Evolutionary conservation across 2,797 vertebrate species (phyloP), one percentile per base, ranked within the genome.

Genomic region (Mormyrops attenuatus): DNA sequence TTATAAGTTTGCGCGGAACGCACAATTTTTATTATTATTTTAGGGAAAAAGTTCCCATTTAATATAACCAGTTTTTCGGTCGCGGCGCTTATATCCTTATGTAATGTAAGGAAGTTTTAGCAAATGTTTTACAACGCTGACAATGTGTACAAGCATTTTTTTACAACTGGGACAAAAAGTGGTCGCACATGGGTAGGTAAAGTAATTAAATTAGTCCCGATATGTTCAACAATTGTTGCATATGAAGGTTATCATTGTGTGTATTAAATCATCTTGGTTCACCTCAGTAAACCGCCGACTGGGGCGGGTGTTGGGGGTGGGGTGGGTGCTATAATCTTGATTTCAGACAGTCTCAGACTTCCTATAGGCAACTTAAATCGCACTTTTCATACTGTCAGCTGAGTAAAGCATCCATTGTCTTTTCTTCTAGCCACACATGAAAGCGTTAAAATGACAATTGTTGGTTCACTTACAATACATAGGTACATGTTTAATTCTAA

Each of bases 311-410:
- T 17, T 44, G 53, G 87, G 53, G 87, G 57, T 50, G 87, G 86
- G 73, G 87, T 44, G 38, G 87, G 89, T 55, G 89, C 49, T 82
- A 66, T 87, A 86, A 87, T 89, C 63, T 26, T 47, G 69, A 82
- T 82, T 89, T 69, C 41, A 89, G 84, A 66, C 89, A 89, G 89
- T 66, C 52, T 85, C 60, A 50, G 89, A 89, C 89, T 87, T 89
- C 89, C 84, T 73, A 69, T 53, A 34, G 44, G n/a, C 89, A 86
- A 89, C 47, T 86, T 87, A 52, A 47, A 88, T 44, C 60, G 60
- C 85, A 89, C 88, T 89, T 87, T 82, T 86, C 57, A 89, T 55
- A 73, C 38, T 87, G 84, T 66, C 44, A 63, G 47, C 47, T 69
- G 85, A 87, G 47, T 73, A 53, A 63, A 38, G 49, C 84, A 87